Percentiles rank a stretch among this genome's conserved stretches.
Conservation (phyloP, 2,888 invertebrate genomes). For the Buathra laborator region DNA sequence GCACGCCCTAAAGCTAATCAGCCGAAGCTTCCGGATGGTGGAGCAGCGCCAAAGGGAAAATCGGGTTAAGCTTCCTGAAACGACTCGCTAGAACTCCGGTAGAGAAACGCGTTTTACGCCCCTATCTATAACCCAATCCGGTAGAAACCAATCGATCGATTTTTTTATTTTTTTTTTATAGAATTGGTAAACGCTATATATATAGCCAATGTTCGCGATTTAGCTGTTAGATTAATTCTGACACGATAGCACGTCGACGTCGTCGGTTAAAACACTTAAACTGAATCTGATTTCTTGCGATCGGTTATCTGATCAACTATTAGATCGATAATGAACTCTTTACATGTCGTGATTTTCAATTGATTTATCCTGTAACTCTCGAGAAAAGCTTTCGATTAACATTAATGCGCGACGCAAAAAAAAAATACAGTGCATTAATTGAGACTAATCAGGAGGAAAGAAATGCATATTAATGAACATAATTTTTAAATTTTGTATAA, state of each 20-base stretch:
- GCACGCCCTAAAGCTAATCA: constrained; percentile 77
- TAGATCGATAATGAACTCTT: background rate
- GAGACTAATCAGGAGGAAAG: no score
- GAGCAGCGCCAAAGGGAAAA: constrained; percentile 55
- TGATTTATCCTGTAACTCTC: background rate
- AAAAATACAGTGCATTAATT: background rate
- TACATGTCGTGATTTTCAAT: background rate
- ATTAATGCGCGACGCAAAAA: background rate
- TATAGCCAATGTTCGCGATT: background rate
- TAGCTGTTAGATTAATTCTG: background rate
- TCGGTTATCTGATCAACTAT: background rate
- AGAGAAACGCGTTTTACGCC: constrained; percentile 20
- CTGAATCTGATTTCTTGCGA: background rate
- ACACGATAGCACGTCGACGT: background rate
- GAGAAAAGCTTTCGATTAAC: background rate
- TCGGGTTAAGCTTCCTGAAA: constrained; percentile 45
- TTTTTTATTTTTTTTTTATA: constrained; percentile 8
- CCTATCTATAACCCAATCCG: background rate
- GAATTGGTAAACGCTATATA: constrained; percentile 9
- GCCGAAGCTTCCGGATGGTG: constrained; percentile 73
- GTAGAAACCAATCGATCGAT: constrained; percentile 40
- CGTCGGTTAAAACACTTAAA: background rate
- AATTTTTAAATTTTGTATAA: background rate
- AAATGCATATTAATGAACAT: no score
- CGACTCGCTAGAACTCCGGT: constrained; percentile 12